A percentile compares a stretch with the other conserved stretches of the same genome.
Evolutionary conservation across 2,888 invertebrate genomes (phyloP).

Genomic region (Aradus depressus): DNA sequence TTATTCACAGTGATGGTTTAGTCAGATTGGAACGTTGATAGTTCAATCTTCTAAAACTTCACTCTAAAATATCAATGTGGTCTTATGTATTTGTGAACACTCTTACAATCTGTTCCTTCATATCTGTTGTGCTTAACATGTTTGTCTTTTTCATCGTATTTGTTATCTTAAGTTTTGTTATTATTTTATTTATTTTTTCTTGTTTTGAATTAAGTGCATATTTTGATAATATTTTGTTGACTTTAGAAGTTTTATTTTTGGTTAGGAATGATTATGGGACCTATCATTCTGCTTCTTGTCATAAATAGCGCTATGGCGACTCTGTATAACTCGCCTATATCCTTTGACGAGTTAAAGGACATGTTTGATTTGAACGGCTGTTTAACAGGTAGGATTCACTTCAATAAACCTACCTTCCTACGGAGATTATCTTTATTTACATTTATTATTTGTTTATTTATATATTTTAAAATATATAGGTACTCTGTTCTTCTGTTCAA

Average conservation of each 20-base stretch:
- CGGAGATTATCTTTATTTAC: constrained; percentile 14
- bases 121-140: too few species aligned
- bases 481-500: too few species aligned
- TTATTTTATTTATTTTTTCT: not conserved
- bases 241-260: constrained; percentile 18
- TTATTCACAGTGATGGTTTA: too few species aligned
- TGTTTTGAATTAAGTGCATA: too few species aligned
- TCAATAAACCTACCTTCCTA: constrained; percentile 16
- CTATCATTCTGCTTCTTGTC: constrained; percentile 11
- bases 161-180: not conserved
- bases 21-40: too few species aligned
- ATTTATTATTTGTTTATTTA: too few species aligned
- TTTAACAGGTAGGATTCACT: constrained; percentile 37
- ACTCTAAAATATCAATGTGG: too few species aligned
- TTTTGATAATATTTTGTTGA: constrained; percentile 3
- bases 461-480: too few species aligned
- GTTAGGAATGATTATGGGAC: too few species aligned
- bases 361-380: constrained; percentile 37
- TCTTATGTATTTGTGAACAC: too few species aligned
- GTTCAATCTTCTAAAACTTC: too few species aligned
- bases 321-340: constrained; percentile 25
- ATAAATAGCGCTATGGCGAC: constrained; percentile 10
- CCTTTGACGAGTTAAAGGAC: constrained; percentile 33
- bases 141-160: not conserved
- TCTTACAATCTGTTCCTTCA: too few species aligned